Conservation (phyloP, 2,797 vertebrate genomes). For the Pseudochirops cupreus region DNA sequence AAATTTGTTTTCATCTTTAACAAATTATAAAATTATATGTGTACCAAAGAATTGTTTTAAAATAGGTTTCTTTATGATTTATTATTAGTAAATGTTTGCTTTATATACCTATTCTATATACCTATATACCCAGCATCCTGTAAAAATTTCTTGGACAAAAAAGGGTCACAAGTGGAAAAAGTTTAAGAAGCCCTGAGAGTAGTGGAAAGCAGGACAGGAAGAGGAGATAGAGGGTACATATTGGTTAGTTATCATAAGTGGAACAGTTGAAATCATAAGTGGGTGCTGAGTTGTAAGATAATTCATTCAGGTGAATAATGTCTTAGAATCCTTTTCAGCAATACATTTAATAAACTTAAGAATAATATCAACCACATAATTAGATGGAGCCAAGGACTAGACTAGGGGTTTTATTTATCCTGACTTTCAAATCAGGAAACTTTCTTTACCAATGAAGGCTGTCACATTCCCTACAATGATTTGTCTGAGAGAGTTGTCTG, state of each 20-base stretch:
- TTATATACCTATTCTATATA: too few relatives aligned
- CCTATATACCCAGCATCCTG: too few relatives aligned
- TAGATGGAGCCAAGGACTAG: background rate
- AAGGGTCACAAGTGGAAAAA: too few relatives aligned
- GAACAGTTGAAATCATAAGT: background rate
- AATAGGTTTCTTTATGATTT: too few relatives aligned
- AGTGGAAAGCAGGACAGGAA: background rate
- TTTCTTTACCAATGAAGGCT: background rate
- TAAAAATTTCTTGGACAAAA: too few relatives aligned
- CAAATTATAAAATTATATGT: too few relatives aligned
- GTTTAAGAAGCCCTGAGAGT: too few relatives aligned
- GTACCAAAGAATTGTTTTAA: too few relatives aligned
- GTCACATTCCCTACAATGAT: background rate
- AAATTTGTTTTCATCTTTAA: too few relatives aligned
- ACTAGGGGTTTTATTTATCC: background rate
- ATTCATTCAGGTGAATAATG: background rate
- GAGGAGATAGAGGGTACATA: background rate
- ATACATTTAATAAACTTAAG: background rate
- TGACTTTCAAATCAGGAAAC: background rate
- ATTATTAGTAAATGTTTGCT: too few relatives aligned
- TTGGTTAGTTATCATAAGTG: background rate
- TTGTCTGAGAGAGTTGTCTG: background rate
- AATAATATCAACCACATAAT: background rate
- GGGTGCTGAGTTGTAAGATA: background rate
- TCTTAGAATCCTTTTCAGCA: background rate